A percentile compares a stretch with the other conserved stretches of the same genome.
Conservation (phyloP, 1,140 invertebrate species). For the Aphelenchoides fujianensis region DNA sequence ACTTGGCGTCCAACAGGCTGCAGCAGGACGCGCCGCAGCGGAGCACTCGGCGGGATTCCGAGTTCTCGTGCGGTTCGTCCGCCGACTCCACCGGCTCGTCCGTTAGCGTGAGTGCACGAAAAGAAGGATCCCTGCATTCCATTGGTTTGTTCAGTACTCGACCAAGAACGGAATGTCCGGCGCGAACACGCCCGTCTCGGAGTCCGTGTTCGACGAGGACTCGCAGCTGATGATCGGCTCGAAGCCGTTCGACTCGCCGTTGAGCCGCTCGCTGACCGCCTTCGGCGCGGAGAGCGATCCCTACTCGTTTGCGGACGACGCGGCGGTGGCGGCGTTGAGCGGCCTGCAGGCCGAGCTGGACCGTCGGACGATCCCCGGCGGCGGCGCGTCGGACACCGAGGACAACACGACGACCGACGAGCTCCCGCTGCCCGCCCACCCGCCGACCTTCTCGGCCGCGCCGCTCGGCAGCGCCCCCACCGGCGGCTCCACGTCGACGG, state of each 20-base stretch:
- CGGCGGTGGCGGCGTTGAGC: neutral
- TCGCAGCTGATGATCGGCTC: neutral
- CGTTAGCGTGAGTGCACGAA: neutral
- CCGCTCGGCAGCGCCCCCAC: neutral
- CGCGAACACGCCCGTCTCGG: neutral
- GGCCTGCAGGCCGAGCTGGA: neutral
- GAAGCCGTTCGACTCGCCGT: neutral
- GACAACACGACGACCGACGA: neutral
- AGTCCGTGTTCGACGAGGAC: conserved; percentile 3
- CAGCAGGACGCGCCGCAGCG: neutral
- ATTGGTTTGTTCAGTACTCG: conserved; percentile 2
- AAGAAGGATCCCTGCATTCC: neutral
- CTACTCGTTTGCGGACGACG: neutral
- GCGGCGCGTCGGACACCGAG: neutral
- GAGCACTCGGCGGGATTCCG: neutral
- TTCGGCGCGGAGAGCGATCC: conserved; percentile 7
- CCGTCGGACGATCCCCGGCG: neutral
- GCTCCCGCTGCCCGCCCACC: neutral
- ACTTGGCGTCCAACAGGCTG: neutral
- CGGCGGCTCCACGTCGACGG: neutral
- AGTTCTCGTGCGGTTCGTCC: neutral
- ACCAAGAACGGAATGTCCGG: conserved; percentile 3
- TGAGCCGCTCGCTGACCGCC: neutral
- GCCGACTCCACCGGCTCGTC: neutral
- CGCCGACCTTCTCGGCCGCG: neutral